phyloP scores from a whole-genome alignment of 2,113 vertebrate genomes.

The Leptobrachium ailaonicum region DNA sequence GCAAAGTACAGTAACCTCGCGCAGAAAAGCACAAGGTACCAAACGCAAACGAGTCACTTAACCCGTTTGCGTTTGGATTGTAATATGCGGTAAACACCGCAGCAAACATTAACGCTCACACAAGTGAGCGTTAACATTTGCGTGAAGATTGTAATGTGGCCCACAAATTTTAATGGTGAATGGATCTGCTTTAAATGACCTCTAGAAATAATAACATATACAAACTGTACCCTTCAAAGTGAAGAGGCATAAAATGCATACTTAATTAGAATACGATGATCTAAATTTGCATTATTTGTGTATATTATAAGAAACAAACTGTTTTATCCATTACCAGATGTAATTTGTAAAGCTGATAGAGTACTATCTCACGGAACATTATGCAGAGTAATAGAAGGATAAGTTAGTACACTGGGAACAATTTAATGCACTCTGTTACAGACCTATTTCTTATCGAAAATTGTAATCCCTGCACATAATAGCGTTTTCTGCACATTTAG shows the following conservation, averaged over 20 bases:
- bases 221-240: constrained; percentile 19
- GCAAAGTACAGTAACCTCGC: no score
- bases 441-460: constrained; percentile 9
- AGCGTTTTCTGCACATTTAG: background rate
- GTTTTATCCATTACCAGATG: constrained; percentile 18
- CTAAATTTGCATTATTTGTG: constrained; percentile 45
- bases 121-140: no score
- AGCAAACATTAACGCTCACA: no score
- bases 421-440: background rate
- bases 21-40: no score
- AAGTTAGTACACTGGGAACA: constrained; percentile 16
- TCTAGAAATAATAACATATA: background rate
- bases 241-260: constrained; percentile 26
- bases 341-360: constrained; percentile 44
- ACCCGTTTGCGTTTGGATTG: no score
- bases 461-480: constrained; percentile 15
- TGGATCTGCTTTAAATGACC: constrained; percentile 18
- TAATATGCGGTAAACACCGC: no score
- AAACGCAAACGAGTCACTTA: no score
- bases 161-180: background rate
- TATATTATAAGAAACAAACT: constrained; percentile 17
- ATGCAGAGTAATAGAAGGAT: background rate
- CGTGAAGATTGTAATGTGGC: no score
- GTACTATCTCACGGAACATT: constrained; percentile 6
- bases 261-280: constrained; percentile 51